phyloP scores from a whole-genome alignment of 2,797 vertebrate species.

The Thunnus albacares region DNA sequence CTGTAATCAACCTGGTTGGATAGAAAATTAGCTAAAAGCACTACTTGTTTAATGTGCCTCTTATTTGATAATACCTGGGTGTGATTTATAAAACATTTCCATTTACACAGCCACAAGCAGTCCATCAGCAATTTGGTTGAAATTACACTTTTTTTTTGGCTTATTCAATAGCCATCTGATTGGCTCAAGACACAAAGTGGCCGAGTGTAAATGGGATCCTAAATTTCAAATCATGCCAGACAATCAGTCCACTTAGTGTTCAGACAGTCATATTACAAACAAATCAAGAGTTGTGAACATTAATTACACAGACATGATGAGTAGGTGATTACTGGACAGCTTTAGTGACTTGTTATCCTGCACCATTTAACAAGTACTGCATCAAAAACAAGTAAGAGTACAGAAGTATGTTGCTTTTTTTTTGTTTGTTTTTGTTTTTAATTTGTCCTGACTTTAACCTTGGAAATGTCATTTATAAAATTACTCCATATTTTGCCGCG shows the following conservation, averaged over 20 bases:
- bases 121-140: not conserved
- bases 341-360: not conserved
- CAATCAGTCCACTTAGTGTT: not conserved
- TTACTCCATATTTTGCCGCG: not conserved
- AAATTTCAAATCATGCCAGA: not conserved
- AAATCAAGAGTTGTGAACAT: not conserved
- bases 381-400: not conserved
- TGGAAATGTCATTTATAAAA: not conserved
- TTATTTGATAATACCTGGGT: conserved; percentile 2
- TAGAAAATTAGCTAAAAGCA: conserved; percentile 25
- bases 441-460: too few relatives aligned
- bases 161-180: not conserved
- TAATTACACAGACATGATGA: too few relatives aligned
- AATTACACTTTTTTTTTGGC: not conserved
- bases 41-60: not conserved
- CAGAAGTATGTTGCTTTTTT: not conserved
- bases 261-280: not conserved
- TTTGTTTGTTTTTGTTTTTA: too few relatives aligned
- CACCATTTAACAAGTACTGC: not conserved
- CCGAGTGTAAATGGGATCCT: not conserved
- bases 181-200: not conserved
- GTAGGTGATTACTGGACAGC: not conserved
- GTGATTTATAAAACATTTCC: not conserved
- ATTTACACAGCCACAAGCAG: not conserved
- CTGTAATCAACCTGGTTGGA: conserved; percentile 49